Percentiles rank a stretch among this genome's conserved stretches.
Evolutionary conservation across 2,888 invertebrate species (phyloP).

Genomic region (Lepeophtheirus nordmannii): DNA sequence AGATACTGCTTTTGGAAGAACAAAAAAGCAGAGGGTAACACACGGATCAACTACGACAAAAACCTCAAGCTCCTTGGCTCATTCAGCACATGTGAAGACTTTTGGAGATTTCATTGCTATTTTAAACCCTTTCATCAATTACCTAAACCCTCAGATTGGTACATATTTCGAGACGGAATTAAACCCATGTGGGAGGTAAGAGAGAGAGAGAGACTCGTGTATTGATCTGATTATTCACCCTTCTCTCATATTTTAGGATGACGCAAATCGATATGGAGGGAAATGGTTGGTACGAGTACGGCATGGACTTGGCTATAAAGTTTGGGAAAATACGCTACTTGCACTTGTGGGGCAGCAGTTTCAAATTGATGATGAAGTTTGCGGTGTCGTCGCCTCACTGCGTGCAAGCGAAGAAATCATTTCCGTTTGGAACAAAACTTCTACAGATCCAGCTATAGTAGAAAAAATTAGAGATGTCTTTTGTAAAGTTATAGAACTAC

Average conservation of each 20-base stretch:
- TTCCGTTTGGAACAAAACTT: slow-evolving; percentile 92
- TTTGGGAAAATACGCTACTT: slow-evolving; percentile 96
- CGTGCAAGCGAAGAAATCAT: slow-evolving; percentile 69
- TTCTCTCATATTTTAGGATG: slow-evolving; percentile 46
- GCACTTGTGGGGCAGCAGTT: slow-evolving; percentile 98
- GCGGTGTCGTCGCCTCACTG: slow-evolving; percentile 80
- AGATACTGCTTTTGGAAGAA: slow-evolving; percentile 85
- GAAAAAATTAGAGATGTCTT: slow-evolving; percentile 84
- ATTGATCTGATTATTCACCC: slow-evolving; percentile 25
- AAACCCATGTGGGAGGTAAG: slow-evolving; percentile 89
- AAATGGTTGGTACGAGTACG: slow-evolving; percentile 93
- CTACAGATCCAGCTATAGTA: slow-evolving; percentile 71
- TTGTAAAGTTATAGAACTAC: slow-evolving; percentile 83
- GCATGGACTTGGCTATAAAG: slow-evolving; percentile 82
- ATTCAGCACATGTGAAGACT: slow-evolving; percentile 85
- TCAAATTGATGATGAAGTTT: slow-evolving; percentile 94
- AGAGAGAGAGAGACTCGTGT: slow-evolving; percentile 37
- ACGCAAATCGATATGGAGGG: slow-evolving; percentile 85
- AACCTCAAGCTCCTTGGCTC: slow-evolving; percentile 67
- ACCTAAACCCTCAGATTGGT: slow-evolving; percentile 69
- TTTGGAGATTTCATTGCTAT: slow-evolving; percentile 79
- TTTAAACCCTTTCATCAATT: slow-evolving; percentile 43
- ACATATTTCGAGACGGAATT: slow-evolving; percentile 78
- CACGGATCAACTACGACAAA: slow-evolving; percentile 47
- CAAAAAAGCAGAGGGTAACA: slow-evolving; percentile 45